phyloP scores from a whole-genome alignment of 2,888 invertebrate genomes.

The Prosopocoilus inquinatus region DNA sequence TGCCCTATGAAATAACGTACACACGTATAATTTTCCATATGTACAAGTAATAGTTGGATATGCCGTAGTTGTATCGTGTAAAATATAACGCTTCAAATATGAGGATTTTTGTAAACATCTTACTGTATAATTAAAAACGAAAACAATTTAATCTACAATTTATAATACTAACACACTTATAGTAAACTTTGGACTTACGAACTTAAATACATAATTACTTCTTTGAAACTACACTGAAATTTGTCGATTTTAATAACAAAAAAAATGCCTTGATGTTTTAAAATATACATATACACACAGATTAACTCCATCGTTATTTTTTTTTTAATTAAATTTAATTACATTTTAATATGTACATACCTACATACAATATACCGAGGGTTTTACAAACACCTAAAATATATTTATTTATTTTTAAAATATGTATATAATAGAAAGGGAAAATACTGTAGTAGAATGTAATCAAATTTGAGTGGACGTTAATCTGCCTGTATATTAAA shows the following conservation, averaged over 20 bases:
- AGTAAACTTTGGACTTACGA: conserved; percentile 20
- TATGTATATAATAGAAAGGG: too few species aligned
- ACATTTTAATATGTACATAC: too few species aligned
- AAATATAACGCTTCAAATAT: conserved; percentile 10
- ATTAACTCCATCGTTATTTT: background rate
- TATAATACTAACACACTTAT: conserved; percentile 15
- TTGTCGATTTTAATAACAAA: background rate
- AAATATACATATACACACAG: background rate
- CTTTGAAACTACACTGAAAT: conserved; percentile 8
- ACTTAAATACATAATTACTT: conserved; percentile 16
- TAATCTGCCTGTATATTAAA: too few species aligned
- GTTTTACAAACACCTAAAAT: too few species aligned
- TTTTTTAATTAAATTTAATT: background rate
- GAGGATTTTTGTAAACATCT: conserved; percentile 1
- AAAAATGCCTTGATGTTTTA: background rate
- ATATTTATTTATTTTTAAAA: too few species aligned
- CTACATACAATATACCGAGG: too few species aligned
- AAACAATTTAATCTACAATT: conserved; percentile 14
- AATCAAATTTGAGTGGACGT: too few species aligned
- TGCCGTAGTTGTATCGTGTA: conserved; percentile 19
- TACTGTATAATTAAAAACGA: background rate
- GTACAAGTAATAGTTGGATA: conserved; percentile 22
- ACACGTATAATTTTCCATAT: conserved; percentile 20
- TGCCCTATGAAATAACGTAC: conserved; percentile 28
- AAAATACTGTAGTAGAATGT: too few species aligned